These are phyloP conservation scores for Lophotis ruficrista DNA, from an alignment of 2,113 vertebrate genomes.

Conservation along the genomic window DNA sequence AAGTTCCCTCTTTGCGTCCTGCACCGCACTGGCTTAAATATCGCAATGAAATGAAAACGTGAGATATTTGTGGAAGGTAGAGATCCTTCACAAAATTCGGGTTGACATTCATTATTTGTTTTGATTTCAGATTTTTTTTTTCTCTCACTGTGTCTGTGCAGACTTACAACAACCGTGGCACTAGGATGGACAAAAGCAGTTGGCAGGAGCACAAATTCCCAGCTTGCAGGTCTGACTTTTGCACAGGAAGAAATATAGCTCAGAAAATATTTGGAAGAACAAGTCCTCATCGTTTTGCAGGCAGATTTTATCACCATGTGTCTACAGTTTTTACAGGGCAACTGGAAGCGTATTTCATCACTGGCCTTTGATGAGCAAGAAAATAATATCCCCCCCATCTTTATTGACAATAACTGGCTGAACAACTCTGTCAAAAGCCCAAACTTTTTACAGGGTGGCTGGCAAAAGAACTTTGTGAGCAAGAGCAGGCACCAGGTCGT, in stretches of 20 bases:
- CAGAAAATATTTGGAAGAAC: not conserved
- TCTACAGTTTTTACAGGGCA: not conserved
- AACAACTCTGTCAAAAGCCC: not conserved
- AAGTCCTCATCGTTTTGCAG: not conserved
- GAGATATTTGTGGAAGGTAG: not conserved
- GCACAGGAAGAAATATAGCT: not conserved
- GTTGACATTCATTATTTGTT: not conserved
- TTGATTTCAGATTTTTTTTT: not conserved
- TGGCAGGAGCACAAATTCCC: not conserved
- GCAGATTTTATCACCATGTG: fast-evolving
- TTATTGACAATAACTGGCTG: fast-evolving
- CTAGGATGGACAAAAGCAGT: not conserved
- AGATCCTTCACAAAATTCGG: not conserved
- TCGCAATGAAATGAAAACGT: not conserved
- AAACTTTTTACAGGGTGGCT: fast-evolving
- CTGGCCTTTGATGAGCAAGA: fast-evolving
- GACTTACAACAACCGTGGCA: not conserved
- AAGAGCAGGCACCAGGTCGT: not conserved
- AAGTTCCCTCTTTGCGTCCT: not conserved
- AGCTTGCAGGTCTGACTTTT: not conserved
- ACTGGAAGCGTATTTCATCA: fast-evolving
- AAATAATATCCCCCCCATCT: fast-evolving
- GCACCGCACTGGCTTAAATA: not conserved
- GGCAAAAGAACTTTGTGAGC: not conserved
- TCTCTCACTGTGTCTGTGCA: not conserved